Conservation (phyloP, 2,113 vertebrate genomes). For the Pongo abelii region DNA sequence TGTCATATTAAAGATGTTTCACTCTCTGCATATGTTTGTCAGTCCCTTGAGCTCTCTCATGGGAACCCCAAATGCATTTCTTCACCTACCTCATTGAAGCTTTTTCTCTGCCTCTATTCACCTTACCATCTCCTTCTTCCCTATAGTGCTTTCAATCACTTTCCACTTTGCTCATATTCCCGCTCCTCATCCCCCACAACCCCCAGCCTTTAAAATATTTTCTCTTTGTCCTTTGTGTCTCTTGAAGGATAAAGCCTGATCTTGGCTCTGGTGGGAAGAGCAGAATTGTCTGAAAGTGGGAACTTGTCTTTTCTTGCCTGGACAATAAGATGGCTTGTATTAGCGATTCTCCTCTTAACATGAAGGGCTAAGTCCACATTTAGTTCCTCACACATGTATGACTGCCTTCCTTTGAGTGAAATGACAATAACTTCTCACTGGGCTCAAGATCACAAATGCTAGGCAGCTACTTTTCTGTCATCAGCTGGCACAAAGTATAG, state of each 20-base stretch:
- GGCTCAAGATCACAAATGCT: background rate
- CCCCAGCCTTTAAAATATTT: accelerated
- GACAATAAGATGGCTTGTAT: background rate
- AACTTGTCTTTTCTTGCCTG: background rate
- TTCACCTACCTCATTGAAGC: background rate
- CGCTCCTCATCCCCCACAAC: no score
- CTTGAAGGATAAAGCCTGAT: background rate
- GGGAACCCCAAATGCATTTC: background rate
- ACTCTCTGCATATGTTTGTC: background rate
- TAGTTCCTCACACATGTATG: background rate
- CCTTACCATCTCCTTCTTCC: background rate
- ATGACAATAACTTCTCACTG: background rate
- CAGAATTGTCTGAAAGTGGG: background rate
- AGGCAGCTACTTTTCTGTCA: background rate
- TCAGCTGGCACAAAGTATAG: background rate
- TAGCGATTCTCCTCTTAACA: background rate
- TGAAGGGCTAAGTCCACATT: background rate
- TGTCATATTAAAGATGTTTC: background rate
- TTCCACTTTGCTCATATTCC: background rate
- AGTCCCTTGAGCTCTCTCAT: background rate
- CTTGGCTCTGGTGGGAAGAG: background rate
- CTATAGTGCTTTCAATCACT: background rate
- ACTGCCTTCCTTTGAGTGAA: background rate
- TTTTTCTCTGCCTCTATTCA: background rate
- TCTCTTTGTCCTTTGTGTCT: background rate